Evolutionary conservation across 2,797 vertebrate genomes (phyloP).

Genomic region (Spheniscus humboldti): DNA sequence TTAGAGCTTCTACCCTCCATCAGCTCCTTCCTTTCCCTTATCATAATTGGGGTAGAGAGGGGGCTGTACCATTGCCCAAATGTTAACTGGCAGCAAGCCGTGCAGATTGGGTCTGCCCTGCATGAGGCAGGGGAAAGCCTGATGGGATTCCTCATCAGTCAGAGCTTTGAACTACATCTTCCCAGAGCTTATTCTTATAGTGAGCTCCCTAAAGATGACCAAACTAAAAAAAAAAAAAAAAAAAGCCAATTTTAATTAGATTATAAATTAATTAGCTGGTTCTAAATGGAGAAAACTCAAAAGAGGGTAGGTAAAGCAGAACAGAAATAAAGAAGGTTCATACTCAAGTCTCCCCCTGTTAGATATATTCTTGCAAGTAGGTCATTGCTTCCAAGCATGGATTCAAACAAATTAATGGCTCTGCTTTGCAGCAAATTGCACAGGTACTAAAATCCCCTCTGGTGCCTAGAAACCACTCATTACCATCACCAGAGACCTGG

Average conservation of each 20-base stretch:
- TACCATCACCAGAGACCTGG: background rate
- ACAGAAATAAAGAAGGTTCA: constrained; percentile 17
- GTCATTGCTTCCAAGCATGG: constrained; percentile 32
- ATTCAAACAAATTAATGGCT: constrained; percentile 12
- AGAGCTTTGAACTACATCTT: background rate
- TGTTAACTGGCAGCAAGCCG: background rate
- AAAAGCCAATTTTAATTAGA: constrained; percentile 36
- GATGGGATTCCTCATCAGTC: background rate
- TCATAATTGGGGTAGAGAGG: background rate
- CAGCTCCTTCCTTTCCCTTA: background rate
- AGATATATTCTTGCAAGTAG: constrained; percentile 42
- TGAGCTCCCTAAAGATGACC: constrained; percentile 22
- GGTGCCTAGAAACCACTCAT: background rate
- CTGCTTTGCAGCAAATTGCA: background rate
- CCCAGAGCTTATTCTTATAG: background rate
- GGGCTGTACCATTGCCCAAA: background rate
- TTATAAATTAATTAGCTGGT: constrained; percentile 41
- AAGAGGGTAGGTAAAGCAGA: constrained; percentile 40
- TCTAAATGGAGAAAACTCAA: constrained; percentile 26
- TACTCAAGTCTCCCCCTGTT: constrained; percentile 2
- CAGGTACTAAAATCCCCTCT: background rate
- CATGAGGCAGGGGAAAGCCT: background rate
- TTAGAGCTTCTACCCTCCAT: background rate
- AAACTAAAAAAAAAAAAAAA: background rate
- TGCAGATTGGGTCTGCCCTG: background rate